Evolutionary conservation across 1,140 invertebrate genomes (phyloP), one percentile per base, ranked within the genome.

Genomic region (Aricia agestis): DNA sequence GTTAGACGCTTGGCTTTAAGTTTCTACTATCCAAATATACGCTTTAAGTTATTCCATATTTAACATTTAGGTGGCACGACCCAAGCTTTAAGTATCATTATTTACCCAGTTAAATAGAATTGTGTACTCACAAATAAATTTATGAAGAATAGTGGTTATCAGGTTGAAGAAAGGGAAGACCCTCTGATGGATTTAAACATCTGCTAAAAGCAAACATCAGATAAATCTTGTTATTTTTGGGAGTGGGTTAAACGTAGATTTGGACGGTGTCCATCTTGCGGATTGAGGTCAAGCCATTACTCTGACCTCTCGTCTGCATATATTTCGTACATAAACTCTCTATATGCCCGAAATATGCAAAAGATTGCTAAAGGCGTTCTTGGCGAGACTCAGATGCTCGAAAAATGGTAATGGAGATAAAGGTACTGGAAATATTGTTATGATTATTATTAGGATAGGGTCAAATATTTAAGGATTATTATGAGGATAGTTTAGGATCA

Each of bases 311-410:
- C 59, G 59, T 63, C 25, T 19, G 59, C 59, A 25, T 11, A 63
- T 13, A 63, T 25, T 63, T 19, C 59, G 59, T 63, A 19, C 18
- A 17, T 17, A n/a, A n/a, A 59, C 59, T 19, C 10, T 25, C 7
- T 17, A 25, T 63, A 63, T 63, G 59, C 11, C 59, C 4, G 59
- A 59, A 17, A 63, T 63, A 25, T 63, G 59, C 59, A 63, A 63
- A 63, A 31, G 18, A 63, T 63, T 63, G 59, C 17, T 63, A 11
- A 19, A 63, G 18, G 59, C 4, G 17, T 63, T 19, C 17, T 19
- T 63, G 9, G 25, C 18, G 18, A 25, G 7, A 19, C 17, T 11
- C 10, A 6, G 59, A 25, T 10, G 17, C 18, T 4, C 45, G 45
- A 52, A 52, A 52, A 52, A 52, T 13, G 45, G 13, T 13, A 52